Evolutionary conservation across 1,140 invertebrate species (phyloP), one percentile per base, ranked within the genome.

Genomic region (Eurosta solidaginis): DNA sequence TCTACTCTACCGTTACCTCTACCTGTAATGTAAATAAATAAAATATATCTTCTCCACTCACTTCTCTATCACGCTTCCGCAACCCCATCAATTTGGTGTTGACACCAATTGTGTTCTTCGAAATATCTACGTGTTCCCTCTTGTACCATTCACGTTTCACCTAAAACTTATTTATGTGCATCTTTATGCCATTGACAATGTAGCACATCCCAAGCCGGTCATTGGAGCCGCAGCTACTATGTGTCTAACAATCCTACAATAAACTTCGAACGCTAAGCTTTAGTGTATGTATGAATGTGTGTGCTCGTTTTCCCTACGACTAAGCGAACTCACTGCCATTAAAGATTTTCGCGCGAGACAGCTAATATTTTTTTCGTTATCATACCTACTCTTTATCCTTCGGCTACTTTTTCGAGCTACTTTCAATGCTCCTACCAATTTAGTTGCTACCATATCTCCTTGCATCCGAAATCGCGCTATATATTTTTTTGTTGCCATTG

Each of bases 101-200:
- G 59, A 68, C 59, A 68, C 59, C 59, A 68, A 68, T 68, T 29
- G 59, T 40, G 22, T n/a, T 40, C 29, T 20, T 68, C 22, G n/a
- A 68, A 40, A n/a, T 33, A 40, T 36, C 40, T 42, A 29, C 33
- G 59, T 14, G 17, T n/a, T 68, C 59, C 59, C 59, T 20, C 59
- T 68, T n/a, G 40, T 33, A 68, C 59, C 59, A 20, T 68, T 68
- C 59, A 68, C 59, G 27, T 40, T 17, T 33, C 12, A 36, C 22
- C 10, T 5, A 40, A 68, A 68, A n/a, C n/a, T n/a, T n/a, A n/a
- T 68, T 68, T 68, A 68, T 68, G 59, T 68, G 59, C 33, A 40
- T 42, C 59, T 36, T 68, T 68, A 68, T 33, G 33, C 59, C 17
- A 68, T 68, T 68, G 59, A 68, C 59, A 68, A 9, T 10, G 59